A percentile compares a stretch with the other conserved stretches of the same genome.
Conservation (phyloP, 2,113 vertebrate species). For the Chionodraco myersi region DNA sequence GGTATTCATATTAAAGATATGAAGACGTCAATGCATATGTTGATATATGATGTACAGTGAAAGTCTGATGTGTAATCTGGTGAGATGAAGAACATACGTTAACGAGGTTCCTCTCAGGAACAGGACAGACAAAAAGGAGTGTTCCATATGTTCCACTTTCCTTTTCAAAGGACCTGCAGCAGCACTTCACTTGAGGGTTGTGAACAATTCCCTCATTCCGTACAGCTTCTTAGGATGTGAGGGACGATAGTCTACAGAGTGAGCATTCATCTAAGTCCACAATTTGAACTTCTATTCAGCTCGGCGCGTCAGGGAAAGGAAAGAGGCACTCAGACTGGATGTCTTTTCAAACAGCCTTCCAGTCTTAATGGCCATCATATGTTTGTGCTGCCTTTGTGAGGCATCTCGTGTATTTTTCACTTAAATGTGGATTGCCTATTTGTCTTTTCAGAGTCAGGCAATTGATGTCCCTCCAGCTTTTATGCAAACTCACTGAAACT, state of each 20-base stretch:
- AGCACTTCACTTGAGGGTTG: constrained; percentile 19
- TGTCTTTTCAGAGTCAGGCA: constrained; percentile 88
- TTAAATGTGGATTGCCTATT: constrained; percentile 85
- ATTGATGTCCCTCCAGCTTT: constrained; percentile 92
- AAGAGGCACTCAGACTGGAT: constrained; percentile 50
- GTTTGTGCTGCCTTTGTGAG: constrained; percentile 73
- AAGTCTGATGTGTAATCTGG: too few relatives aligned
- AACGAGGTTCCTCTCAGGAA: constrained; percentile 34
- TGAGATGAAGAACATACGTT: constrained; percentile 26
- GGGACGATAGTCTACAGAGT: constrained; percentile 26
- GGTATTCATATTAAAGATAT: background rate
- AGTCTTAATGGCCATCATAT: constrained; percentile 63
- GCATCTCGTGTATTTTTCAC: constrained; percentile 73
- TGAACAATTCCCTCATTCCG: constrained; percentile 22
- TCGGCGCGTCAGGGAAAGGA: constrained; percentile 30
- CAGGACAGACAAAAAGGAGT: background rate
- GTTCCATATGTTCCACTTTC: constrained; percentile 30
- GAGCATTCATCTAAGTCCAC: constrained; percentile 59
- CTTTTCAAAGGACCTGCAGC: constrained; percentile 29
- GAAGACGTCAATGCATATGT: background rate
- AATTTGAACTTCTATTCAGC: constrained; percentile 56
- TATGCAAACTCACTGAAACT: constrained; percentile 95
- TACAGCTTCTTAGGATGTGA: constrained; percentile 25
- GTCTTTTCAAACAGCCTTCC: constrained; percentile 51
- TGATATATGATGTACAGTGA: background rate